Conservation (phyloP, 2,888 invertebrate species). For the Ypsolopha sequella region DNA sequence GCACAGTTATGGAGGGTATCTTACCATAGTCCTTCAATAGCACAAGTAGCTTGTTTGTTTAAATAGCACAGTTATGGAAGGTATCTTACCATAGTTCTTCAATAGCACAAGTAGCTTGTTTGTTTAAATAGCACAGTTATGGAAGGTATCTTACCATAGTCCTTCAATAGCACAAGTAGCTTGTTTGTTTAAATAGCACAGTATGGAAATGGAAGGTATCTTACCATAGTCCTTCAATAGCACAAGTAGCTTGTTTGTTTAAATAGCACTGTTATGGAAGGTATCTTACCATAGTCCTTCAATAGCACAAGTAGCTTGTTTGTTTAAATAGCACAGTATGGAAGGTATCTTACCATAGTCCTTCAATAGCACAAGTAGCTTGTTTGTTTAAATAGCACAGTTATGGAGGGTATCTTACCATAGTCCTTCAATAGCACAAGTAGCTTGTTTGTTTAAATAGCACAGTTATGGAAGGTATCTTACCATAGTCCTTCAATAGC, state of each 20-base stretch:
- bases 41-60: slow-evolving; percentile 53
- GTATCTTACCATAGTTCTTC: slow-evolving; percentile 72
- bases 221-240: slow-evolving; percentile 72
- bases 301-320: slow-evolving; percentile 56
- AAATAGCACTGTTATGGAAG: too few relatives aligned
- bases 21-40: slow-evolving; percentile 72
- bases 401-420: too few relatives aligned
- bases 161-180: slow-evolving; percentile 66
- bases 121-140: too few relatives aligned
- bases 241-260: slow-evolving; percentile 53
- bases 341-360: slow-evolving; percentile 72
- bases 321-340: too few relatives aligned
- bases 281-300: slow-evolving; percentile 72
- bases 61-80: too few relatives aligned
- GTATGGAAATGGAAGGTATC: too few relatives aligned
- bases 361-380: slow-evolving; percentile 64
- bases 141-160: slow-evolving; percentile 72
- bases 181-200: too few relatives aligned
- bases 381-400: too few relatives aligned
- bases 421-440: slow-evolving; percentile 65
- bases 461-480: too few relatives aligned
- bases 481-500: slow-evolving; percentile 71
- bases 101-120: slow-evolving; percentile 56
- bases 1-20: slow-evolving; percentile 10
- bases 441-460: slow-evolving; percentile 44